Conservation (phyloP, 2,888 invertebrate species). For the Ceramica pisi region DNA sequence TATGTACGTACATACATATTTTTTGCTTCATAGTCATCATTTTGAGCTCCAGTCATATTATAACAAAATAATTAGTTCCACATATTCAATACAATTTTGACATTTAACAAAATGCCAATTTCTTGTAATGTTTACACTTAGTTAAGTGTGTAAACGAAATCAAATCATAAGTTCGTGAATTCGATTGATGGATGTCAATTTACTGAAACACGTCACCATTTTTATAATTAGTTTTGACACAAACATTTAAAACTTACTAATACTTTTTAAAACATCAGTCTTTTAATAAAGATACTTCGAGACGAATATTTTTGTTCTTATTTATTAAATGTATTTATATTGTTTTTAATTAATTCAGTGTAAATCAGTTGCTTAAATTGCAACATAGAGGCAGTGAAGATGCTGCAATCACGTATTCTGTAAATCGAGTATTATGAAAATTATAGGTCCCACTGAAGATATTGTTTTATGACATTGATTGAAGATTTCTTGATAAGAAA, state of each 20-base stretch:
- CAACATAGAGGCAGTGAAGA: conserved; percentile 18
- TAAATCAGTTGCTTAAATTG: conserved; percentile 15
- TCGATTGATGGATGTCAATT: background rate
- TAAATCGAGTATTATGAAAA: background rate
- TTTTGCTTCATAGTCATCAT: background rate
- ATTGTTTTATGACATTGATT: background rate
- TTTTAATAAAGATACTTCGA: conserved; percentile 80
- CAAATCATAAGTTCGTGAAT: background rate
- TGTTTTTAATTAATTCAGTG: conserved; percentile 20
- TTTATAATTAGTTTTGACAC: conserved; percentile 63
- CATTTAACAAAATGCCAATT: background rate
- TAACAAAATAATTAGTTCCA: background rate
- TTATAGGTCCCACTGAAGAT: background rate
- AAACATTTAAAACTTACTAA: conserved; percentile 70
- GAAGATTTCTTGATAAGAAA: background rate
- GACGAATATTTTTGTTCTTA: conserved; percentile 55
- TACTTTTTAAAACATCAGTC: conserved; percentile 83
- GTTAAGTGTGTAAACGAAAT: conserved; percentile 14
- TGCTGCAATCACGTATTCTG: background rate
- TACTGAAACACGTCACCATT: conserved; percentile 33
- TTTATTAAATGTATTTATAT: conserved; percentile 25
- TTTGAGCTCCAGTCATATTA: background rate
- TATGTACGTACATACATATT: background rate
- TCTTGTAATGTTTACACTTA: conserved; percentile 8
- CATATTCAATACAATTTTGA: background rate